Percentiles rank a stretch among this genome's conserved stretches.
These are phyloP conservation scores for Archips crataeganus DNA, from an alignment of 2,888 invertebrate genomes.

Conservation along the genomic window DNA sequence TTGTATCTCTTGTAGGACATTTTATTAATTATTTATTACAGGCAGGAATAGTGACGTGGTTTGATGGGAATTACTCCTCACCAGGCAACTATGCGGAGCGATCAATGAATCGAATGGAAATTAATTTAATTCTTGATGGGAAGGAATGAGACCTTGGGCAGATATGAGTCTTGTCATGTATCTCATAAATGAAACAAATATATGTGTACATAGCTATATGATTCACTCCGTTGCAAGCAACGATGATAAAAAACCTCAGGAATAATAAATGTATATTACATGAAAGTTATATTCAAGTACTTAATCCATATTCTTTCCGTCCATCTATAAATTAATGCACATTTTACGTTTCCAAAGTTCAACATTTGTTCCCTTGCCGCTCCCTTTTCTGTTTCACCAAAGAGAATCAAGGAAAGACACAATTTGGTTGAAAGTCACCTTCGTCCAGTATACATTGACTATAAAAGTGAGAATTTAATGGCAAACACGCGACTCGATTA, in stretches of 20 bases:
- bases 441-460: slow-evolving; percentile 22
- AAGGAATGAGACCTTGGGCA: not conserved
- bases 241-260: not conserved
- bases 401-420: not conserved
- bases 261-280: not conserved
- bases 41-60: not conserved
- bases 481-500: slow-evolving; percentile 31
- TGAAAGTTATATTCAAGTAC: too few species aligned
- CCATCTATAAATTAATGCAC: too few species aligned
- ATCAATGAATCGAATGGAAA: not conserved
- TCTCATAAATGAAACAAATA: not conserved
- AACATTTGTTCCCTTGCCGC: not conserved
- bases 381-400: not conserved
- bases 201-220: not conserved
- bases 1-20: too few species aligned
- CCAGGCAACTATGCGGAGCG: not conserved
- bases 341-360: too few species aligned
- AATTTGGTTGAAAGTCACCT: slow-evolving; percentile 2
- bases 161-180: not conserved
- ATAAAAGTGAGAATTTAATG: slow-evolving; percentile 33
- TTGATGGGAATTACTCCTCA: not conserved
- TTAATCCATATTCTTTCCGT: too few species aligned
- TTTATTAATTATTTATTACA: too few species aligned
- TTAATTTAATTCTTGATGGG: not conserved
- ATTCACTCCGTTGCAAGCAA: not conserved